These are phyloP conservation scores for Aphodius granarius DNA, from an alignment of 2,888 invertebrate genomes.

Conservation along the genomic window DNA sequence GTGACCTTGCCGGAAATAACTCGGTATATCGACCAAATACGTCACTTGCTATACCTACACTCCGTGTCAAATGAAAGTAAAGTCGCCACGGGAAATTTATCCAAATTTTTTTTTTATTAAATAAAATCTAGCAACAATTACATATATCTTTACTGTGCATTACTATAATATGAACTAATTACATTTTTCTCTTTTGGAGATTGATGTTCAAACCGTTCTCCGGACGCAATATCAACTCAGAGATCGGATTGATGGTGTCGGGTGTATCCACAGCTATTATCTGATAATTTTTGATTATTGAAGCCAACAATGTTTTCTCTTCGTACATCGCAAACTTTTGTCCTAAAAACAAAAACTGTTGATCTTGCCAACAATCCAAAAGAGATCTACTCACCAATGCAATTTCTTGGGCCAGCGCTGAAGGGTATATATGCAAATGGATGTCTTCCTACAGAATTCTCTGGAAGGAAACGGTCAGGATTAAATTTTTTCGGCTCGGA, in stretches of 20 bases:
- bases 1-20: neutral
- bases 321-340: conserved; percentile 24
- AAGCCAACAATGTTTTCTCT: conserved; percentile 20
- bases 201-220: conserved; percentile 8
- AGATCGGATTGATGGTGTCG: neutral
- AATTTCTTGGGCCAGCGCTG: conserved; percentile 25
- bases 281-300: conserved; percentile 16
- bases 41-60: neutral
- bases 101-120: too few relatives aligned
- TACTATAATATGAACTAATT: too few relatives aligned
- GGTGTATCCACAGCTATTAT: conserved; percentile 7
- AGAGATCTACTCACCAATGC: conserved; percentile 13
- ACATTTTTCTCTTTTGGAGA: conserved; percentile 11
- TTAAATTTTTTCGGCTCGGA: conserved; percentile 17
- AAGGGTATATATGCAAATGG: conserved; percentile 21
- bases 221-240: conserved; percentile 16
- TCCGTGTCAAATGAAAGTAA: neutral
- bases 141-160: too few relatives aligned
- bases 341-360: conserved; percentile 6
- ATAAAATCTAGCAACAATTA: too few relatives aligned
- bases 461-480: conserved; percentile 19
- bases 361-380: neutral
- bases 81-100: too few relatives aligned
- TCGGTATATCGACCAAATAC: neutral
- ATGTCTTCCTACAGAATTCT: conserved; percentile 17